Conservation (phyloP, 2,797 vertebrate species). For the Hydrolagus colliei region DNA sequence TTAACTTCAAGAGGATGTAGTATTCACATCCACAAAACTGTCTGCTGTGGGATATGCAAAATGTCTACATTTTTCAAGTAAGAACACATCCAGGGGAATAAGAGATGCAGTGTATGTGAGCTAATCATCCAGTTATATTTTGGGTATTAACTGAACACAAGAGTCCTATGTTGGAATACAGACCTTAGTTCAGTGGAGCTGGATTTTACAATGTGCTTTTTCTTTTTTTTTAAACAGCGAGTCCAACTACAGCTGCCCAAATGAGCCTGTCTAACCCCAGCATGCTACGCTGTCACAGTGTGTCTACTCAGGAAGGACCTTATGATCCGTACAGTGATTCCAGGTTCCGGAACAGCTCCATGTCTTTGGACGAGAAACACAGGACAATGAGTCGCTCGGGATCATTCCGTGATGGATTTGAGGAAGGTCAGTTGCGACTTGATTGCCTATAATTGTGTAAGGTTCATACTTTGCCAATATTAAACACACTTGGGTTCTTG, state of each 20-base stretch:
- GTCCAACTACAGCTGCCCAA: slow-evolving; percentile 78
- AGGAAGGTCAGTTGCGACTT: slow-evolving; percentile 75
- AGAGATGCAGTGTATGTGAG: neutral
- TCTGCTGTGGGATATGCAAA: neutral
- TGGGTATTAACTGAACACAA: neutral
- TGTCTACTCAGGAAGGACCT: slow-evolving; percentile 76
- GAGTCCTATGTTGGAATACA: neutral
- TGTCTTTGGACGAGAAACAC: slow-evolving; percentile 91
- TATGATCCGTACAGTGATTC: slow-evolving; percentile 73
- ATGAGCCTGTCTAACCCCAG: slow-evolving; percentile 71
- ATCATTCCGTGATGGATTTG: slow-evolving; percentile 91
- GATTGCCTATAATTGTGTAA: neutral
- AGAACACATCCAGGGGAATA: neutral
- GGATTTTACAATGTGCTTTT: neutral
- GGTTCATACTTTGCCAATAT: neutral
- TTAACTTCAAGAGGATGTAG: neutral
- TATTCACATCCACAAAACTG: neutral
- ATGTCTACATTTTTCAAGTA: neutral
- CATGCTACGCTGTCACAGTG: slow-evolving; percentile 79
- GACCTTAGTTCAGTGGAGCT: neutral
- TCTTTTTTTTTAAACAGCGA: slow-evolving; percentile 55
- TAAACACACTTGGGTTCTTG: neutral
- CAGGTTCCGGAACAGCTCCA: slow-evolving; percentile 87
- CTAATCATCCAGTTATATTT: neutral
- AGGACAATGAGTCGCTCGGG: slow-evolving; percentile 91